phyloP scores from a whole-genome alignment of 2,113 vertebrate genomes.

The Alaudala cheleensis region DNA sequence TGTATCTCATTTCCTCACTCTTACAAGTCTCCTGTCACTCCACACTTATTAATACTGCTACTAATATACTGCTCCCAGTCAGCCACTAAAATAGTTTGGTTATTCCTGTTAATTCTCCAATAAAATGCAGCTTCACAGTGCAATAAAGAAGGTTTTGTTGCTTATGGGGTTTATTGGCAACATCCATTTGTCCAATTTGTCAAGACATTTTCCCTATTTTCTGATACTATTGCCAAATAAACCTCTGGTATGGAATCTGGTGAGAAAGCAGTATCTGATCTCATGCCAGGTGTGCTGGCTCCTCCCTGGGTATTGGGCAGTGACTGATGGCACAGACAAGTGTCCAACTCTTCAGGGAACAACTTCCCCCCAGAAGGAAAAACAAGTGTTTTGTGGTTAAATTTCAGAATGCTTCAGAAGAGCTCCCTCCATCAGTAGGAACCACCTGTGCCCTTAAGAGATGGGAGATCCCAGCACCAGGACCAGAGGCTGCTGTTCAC shows the following conservation, averaged over 20 bases:
- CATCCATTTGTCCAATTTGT: background rate
- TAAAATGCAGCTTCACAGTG: conserved; percentile 43
- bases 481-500: background rate
- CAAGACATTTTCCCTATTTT: background rate
- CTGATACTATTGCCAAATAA: background rate
- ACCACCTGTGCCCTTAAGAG: background rate
- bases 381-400: background rate
- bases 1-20: conserved; percentile 63
- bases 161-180: background rate
- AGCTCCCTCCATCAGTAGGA: background rate
- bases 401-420: background rate
- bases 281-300: background rate
- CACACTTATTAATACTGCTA: conserved; percentile 61
- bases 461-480: background rate
- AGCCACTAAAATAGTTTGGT: conserved; percentile 70
- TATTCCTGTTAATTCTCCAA: conserved; percentile 71
- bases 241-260: accelerated
- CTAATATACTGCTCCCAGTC: conserved; percentile 72
- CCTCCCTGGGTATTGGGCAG: background rate
- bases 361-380: background rate
- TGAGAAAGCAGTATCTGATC: background rate
- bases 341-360: background rate
- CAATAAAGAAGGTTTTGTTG: conserved; percentile 27
- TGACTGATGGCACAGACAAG: background rate
- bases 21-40: conserved; percentile 70